Evolutionary conservation across 1,140 invertebrate species (phyloP).

Genomic region (Zaprionus ornatus): DNA sequence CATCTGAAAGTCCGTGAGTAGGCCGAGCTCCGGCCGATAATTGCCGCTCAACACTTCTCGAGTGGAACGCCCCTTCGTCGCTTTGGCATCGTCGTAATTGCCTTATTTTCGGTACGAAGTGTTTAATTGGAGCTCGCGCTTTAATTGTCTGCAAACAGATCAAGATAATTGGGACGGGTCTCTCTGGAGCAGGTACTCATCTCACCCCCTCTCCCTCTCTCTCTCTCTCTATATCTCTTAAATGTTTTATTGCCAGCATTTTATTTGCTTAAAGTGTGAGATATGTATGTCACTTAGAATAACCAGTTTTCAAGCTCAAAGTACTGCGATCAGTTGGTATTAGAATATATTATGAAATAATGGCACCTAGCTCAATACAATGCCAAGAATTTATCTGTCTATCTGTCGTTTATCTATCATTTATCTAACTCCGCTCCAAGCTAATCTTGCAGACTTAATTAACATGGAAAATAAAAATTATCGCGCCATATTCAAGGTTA

Average conservation of each 20-base stretch:
- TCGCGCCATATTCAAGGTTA: slow-evolving; percentile 33
- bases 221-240: not conserved
- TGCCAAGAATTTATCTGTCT: not conserved
- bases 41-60: slow-evolving; percentile 65
- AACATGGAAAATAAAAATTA: slow-evolving; percentile 19
- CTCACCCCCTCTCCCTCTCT: not conserved
- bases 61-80: slow-evolving; percentile 62
- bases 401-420: not conserved
- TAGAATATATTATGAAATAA: not conserved
- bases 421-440: not conserved
- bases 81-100: slow-evolving; percentile 70
- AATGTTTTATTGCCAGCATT: not conserved
- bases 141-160: slow-evolving; percentile 56
- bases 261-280: not conserved
- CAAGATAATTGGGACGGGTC: slow-evolving; percentile 21
- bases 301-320: not conserved
- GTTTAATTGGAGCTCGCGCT: slow-evolving; percentile 57
- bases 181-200: not conserved
- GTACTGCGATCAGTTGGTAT: not conserved
- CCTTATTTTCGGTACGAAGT: slow-evolving; percentile 63
- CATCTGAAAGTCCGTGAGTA: slow-evolving; percentile 23
- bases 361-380: not conserved
- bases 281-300: not conserved
- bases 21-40: slow-evolving; percentile 50
- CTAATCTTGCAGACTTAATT: slow-evolving; percentile 24